Evolutionary conservation across 1,140 invertebrate species (phyloP).

Genomic region (Chionoecetes opilio): DNA sequence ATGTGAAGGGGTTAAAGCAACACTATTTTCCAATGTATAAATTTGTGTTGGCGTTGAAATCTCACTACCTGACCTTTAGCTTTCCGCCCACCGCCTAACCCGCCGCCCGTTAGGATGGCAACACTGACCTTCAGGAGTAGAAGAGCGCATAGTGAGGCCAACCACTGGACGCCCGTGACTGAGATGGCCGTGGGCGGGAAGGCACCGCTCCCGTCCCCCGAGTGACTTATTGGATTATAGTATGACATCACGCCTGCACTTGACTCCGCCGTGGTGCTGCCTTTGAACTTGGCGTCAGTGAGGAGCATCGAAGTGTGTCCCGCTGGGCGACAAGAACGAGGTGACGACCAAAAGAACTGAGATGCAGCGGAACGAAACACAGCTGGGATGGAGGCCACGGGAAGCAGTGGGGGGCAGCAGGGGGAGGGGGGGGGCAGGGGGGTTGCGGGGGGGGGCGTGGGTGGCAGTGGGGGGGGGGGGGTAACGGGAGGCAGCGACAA

Average conservation of each 20-base stretch:
- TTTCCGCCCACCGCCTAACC: neutral
- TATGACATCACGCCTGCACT: neutral
- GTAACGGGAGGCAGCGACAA: neutral
- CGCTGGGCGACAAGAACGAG: neutral
- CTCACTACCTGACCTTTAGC: neutral
- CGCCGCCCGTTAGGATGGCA: neutral
- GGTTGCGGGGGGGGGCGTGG: neutral
- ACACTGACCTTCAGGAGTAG: neutral
- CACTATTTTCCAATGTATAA: neutral
- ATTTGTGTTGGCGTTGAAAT: neutral
- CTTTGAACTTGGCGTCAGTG: neutral
- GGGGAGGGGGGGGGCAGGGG: neutral
- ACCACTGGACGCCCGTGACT: neutral
- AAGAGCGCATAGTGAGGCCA: neutral
- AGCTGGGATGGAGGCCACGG: neutral
- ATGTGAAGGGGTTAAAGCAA: no score
- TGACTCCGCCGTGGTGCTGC: neutral
- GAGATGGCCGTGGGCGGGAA: neutral
- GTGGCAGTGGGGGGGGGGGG: neutral
- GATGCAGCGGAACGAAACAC: neutral
- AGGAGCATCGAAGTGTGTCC: conserved; percentile 13
- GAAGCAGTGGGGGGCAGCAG: neutral
- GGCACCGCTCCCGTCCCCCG: neutral
- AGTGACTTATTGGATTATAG: conserved; percentile 6
- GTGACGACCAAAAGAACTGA: neutral